These are phyloP conservation scores for Lamellibrachia columna DNA, from an alignment of 2,888 invertebrate species.

Conservation along the genomic window DNA sequence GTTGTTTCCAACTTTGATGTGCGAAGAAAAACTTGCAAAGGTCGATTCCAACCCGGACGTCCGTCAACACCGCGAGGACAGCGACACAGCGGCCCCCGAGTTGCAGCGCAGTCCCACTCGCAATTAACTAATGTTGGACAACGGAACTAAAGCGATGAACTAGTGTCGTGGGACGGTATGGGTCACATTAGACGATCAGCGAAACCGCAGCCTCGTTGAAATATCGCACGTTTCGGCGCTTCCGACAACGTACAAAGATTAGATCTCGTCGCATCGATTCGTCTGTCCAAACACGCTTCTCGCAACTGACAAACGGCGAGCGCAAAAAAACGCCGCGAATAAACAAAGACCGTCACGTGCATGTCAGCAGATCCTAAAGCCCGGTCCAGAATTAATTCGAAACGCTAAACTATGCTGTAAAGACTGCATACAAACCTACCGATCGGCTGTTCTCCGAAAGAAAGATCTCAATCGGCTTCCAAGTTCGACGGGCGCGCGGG, in stretches of 20 bases:
- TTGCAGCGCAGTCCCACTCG: not conserved
- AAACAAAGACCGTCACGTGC: not conserved
- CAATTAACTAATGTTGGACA: constrained; percentile 6
- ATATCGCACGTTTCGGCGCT: not conserved
- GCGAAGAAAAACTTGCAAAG: not conserved
- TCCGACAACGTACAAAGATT: not conserved
- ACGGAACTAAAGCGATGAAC: constrained; percentile 8
- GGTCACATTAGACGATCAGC: not conserved
- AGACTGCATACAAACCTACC: too few species aligned
- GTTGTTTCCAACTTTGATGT: not conserved
- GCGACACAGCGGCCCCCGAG: not conserved
- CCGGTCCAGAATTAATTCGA: not conserved
- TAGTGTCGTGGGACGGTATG: not conserved
- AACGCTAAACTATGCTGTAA: too few species aligned
- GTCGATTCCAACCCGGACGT: not conserved
- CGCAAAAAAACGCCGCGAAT: not conserved
- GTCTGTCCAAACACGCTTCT: not conserved
- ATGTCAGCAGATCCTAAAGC: not conserved
- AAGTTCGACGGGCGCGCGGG: not conserved
- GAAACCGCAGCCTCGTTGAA: not conserved
- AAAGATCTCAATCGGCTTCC: not conserved
- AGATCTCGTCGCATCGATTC: not conserved
- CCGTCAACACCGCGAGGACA: not conserved
- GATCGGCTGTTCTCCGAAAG: not conserved
- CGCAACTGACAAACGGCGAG: not conserved